Evolutionary conservation across 2,113 vertebrate genomes (phyloP), one percentile per base, ranked within the genome.

Genomic region (Cavia aperea): DNA sequence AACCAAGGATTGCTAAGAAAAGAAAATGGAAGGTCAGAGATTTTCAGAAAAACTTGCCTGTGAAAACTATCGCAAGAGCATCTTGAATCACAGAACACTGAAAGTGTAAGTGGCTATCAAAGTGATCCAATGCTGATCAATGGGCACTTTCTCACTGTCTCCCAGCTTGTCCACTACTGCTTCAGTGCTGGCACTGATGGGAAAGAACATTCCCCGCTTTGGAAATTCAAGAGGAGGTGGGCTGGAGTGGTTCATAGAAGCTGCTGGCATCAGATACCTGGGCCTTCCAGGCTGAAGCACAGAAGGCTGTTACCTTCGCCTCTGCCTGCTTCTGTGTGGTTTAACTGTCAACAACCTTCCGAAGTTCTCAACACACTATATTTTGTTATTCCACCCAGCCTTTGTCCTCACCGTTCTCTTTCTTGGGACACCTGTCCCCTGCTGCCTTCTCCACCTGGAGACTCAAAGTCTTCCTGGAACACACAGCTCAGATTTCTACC

Each of bases 21-120:
- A 93, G 91, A 79, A 93, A 95, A 94, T 62, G 75, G 36, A 79
- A 92, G 36, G 65, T 78, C 91, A 92, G 58, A 90, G 94, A 91
- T 93, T 94, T 90, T 62, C 75, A 92, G 86, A 75, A 79, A 89
- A 91, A 66, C 63, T 63, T 49, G 84, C 56, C 75, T 24, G 56
- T 68, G 58, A 86, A 90, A 94, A 92, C 36, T 33, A 62, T 36
- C 8, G 46, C 60, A 3, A 16, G 3, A 62, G 7, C 85, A 86
- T 85, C 56, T 31, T 85, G 66, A 94, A 82, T 85, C 87, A 81
- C 24, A 89, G 87, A 66, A 58, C 72, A 72, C 73, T 78, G 49
- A 85, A 87, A 79, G 49, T 56, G 13, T 60, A 91, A 92, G 60
- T 78, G 33, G 60, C 43, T 70, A 21, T 58, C 51, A 4, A 7